Evolutionary conservation across 1,140 invertebrate genomes (phyloP), one percentile per base, ranked within the genome.

Genomic region (Drosophila kikkawai): DNA sequence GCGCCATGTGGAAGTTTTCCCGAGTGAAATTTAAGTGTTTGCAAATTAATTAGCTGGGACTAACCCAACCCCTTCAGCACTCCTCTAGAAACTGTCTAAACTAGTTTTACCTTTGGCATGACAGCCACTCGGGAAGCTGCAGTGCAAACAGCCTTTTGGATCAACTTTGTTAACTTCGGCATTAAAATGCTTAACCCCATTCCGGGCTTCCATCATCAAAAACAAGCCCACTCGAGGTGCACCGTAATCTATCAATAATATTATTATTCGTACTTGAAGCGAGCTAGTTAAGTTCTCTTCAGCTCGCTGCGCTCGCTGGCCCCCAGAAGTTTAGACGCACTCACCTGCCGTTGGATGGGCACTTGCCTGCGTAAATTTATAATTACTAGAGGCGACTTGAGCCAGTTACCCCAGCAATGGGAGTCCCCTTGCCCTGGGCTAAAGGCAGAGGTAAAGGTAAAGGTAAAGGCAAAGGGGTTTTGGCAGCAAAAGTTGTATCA

Each of bases 231-330:
- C 58, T 63, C 17, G 69, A 55, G 56, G 13, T 37, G 42, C 80
- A 75, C 78, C 82, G 68, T 90, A 87, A 87, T 87, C 84, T 88
- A 87, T 87, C 84, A 87, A 87, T 87, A 87, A 84, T 84, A 90
- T 87, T 87, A 87, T 87, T 80, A 51, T 79, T 63, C 73, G 56
- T 78, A 68, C 51, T 73, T 60, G 47, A 57, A 37, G 73, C 53
- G 63, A 71, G 71, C 64, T 60, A 74, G 64, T 61, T 66, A 78
- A 68, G 41, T 57, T 56, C 42, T 48, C 56, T 61, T 47, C 67
- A 56, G 75, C 64, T 75, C 61, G 58, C 56, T 71, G 69, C 78
- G 29, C 48, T 60, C 29, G 47, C 56, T 47, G 44, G 58, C 44
- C 44, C 57, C 53, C 56, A 63, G 65, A 58, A 65, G 63, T 75